phyloP scores from a whole-genome alignment of 2,113 vertebrate species.

The Limanda limanda region DNA sequence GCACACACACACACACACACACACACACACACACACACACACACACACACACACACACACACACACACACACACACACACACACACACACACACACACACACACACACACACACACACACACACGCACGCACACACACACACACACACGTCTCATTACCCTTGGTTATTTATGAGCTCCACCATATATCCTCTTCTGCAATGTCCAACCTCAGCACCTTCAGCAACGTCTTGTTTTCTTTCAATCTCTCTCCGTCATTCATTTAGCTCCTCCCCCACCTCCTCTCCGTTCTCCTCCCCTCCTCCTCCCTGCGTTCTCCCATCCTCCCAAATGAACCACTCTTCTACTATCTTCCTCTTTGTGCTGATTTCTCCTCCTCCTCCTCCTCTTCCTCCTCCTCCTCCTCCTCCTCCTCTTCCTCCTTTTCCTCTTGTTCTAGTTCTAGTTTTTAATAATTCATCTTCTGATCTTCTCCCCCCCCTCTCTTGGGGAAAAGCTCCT shows the following conservation, averaged over 20 bases:
- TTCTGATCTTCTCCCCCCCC: conserved; percentile 39
- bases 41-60: background rate
- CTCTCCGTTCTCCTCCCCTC: background rate
- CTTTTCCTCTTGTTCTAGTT: conserved; percentile 69
- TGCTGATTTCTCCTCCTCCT: conserved; percentile 22
- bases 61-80: no score
- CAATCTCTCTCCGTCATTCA: conserved; percentile 34
- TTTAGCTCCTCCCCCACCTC: conserved; percentile 2
- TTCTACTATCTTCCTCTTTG: conserved; percentile 31
- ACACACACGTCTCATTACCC: conserved; percentile 79
- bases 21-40: no score
- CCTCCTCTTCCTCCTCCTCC: conserved; percentile 40
- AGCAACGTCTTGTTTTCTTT: conserved; percentile 54
- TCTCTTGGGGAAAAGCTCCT: conserved; percentile 58
- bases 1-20: no score
- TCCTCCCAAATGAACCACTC: conserved; percentile 1
- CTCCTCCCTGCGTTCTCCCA: background rate
- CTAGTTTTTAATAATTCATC: conserved; percentile 78
- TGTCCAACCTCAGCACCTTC: conserved; percentile 66
- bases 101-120: no score
- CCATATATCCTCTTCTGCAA: conserved; percentile 46
- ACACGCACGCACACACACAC: no score
- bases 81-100: no score
- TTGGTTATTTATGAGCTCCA: conserved; percentile 82
- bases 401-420: conserved; percentile 43